Evolutionary conservation across 2,113 vertebrate genomes (phyloP).

Genomic region (Tragelaphus buxtoni): DNA sequence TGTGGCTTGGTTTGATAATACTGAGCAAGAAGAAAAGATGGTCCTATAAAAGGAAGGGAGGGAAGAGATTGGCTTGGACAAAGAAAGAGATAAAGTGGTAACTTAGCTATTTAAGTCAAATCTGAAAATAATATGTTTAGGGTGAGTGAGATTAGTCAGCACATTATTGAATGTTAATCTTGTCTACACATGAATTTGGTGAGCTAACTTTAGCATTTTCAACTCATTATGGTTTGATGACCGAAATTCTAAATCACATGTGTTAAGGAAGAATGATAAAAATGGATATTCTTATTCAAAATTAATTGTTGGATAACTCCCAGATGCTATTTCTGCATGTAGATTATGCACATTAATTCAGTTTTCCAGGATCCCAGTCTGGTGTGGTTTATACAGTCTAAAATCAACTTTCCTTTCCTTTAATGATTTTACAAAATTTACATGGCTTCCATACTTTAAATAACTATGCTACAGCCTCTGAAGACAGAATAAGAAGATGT

Average conservation of each 20-base stretch:
- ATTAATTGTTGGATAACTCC: slow-evolving; percentile 30
- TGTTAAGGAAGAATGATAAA: slow-evolving; percentile 9
- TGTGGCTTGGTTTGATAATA: slow-evolving; percentile 81
- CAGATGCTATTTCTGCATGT: neutral
- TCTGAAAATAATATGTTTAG: slow-evolving; percentile 70
- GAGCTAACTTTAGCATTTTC: slow-evolving; percentile 37
- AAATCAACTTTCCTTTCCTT: slow-evolving; percentile 13
- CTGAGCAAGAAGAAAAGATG: slow-evolving; percentile 70
- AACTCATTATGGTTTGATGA: slow-evolving; percentile 19
- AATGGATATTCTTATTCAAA: slow-evolving; percentile 12
- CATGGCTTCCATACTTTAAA: neutral
- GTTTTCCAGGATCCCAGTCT: neutral
- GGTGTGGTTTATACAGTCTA: neutral
- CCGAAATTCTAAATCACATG: neutral
- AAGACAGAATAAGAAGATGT: neutral
- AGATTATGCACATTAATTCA: neutral
- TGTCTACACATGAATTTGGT: slow-evolving; percentile 40
- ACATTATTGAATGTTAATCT: slow-evolving; percentile 54
- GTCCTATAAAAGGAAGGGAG: slow-evolving; percentile 55
- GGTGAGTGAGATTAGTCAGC: slow-evolving; percentile 60
- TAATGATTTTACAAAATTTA: neutral
- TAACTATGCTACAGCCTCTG: neutral
- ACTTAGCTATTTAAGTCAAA: slow-evolving; percentile 68
- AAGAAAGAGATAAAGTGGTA: slow-evolving; percentile 67
- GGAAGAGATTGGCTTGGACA: slow-evolving; percentile 53